phyloP scores from a whole-genome alignment of 2,888 invertebrate genomes.

The Synergus gifuensis region DNA sequence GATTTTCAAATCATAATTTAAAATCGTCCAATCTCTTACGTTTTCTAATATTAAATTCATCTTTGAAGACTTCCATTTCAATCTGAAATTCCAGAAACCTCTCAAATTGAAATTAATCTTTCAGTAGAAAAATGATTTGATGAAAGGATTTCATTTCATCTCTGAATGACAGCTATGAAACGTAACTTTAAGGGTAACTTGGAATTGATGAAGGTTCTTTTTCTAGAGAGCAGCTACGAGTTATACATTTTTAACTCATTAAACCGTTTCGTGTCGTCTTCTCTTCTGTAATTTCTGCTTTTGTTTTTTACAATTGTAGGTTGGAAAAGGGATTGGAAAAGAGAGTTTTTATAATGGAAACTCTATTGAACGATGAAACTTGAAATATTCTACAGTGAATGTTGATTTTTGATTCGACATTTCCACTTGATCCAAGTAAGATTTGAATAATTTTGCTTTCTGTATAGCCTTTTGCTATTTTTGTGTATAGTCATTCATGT shows the following conservation, averaged over 20 bases:
- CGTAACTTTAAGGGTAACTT: not conserved
- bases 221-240: too few species aligned
- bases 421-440: not conserved
- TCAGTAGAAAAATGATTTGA: not conserved
- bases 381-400: not conserved
- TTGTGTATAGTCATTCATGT: not conserved
- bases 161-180: not conserved
- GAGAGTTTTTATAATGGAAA: not conserved
- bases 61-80: too few species aligned
- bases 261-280: too few species aligned
- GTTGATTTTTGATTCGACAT: not conserved
- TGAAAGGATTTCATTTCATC: not conserved
- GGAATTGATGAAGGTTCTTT: too few species aligned
- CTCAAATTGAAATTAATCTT: not conserved
- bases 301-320: too few species aligned
- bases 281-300: too few species aligned
- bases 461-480: not conserved
- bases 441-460: not conserved
- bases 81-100: too few species aligned
- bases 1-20: not conserved
- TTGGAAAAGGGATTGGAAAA: too few species aligned
- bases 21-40: too few species aligned
- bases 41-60: too few species aligned
- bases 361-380: not conserved
- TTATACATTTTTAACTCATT: too few species aligned